Base-by-base conservation (phyloP, 1,140 invertebrate genomes). In the Grapholita molesta region DNA sequence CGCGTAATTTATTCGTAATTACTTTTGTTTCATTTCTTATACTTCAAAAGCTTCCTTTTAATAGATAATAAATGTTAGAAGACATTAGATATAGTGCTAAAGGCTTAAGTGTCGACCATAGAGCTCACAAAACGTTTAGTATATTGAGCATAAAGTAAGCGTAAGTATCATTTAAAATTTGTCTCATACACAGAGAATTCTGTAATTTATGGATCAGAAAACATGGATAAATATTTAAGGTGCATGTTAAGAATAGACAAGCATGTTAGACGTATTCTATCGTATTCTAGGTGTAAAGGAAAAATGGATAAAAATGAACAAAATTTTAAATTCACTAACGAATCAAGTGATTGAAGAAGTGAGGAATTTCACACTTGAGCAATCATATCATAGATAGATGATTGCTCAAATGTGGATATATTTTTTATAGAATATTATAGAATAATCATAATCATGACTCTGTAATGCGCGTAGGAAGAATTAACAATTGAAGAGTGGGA, bases 1-100 rank as follows among this genome's bases (percentile, higher is more conserved):
- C 83, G 82, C 77, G 76, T 82, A 79, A 77, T 78, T 84, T 74
- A 80, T 82, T 78, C 77, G 67, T 70, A 68, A 75, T 77, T 71
- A 5, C 1, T 35, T 61, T 68, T 69, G 25, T 75, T 76, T 84
- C 73, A 75, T 81, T 86, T 85, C 65, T 80, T 80, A 80, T 79
- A 70, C 21, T 28, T 68, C 6, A n/a, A 32, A 30, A 64, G 23
- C 67, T 57, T 72, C 57, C 74, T 67, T 70, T 70, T 68, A 68
- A 42, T 69, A 70, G 28, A 61, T 61, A 32, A n/a, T 61, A 18
- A 61, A 28, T 3, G 18, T 57, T 28, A 57, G n/a, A 61, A n/a
- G 25, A 28, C 23, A 15, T 61, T 28, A 15, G n/a, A 15, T 52
- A 30, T 28, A 28, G 25, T 15, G 30, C 15, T 15, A 28, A 18